Conservation (phyloP, 1,140 invertebrate genomes). For the Asbolus verrucosus region DNA sequence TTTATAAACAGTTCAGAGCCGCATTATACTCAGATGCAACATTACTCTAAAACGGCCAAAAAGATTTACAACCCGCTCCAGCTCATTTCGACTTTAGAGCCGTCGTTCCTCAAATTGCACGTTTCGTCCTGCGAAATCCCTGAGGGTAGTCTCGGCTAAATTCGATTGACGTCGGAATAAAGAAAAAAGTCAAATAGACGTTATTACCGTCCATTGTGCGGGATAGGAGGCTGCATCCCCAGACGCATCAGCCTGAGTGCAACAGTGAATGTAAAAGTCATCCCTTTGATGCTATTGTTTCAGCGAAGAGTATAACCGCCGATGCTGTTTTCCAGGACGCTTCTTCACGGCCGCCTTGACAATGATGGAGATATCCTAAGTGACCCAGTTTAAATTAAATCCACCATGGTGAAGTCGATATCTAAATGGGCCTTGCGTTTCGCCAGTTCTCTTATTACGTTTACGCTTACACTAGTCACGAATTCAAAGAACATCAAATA, state of each 20-base stretch:
- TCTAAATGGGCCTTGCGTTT: slow-evolving; percentile 6
- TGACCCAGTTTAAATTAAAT: slow-evolving; percentile 39
- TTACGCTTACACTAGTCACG: slow-evolving; percentile 34
- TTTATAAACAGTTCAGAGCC: slow-evolving; percentile 12
- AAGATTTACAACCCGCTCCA: no score
- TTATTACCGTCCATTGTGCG: slow-evolving; percentile 4
- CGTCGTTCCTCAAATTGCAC: not conserved
- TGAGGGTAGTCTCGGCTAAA: not conserved
- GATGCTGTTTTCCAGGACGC: slow-evolving; percentile 27
- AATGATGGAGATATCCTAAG: slow-evolving; percentile 6
- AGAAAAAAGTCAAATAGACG: slow-evolving; percentile 17
- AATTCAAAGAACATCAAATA: slow-evolving; percentile 26
- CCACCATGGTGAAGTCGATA: slow-evolving; percentile 15
- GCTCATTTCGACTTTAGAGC: slow-evolving; percentile 1
- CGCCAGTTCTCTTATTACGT: slow-evolving; percentile 4
- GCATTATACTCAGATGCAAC: slow-evolving; percentile 7
- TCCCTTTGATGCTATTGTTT: slow-evolving; percentile 7
- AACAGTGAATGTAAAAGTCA: not conserved
- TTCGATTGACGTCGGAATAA: not conserved
- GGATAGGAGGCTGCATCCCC: no score
- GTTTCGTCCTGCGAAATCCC: not conserved
- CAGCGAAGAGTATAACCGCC: slow-evolving; percentile 7
- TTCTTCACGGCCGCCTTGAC: slow-evolving; percentile 20
- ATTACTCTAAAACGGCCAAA: not conserved
- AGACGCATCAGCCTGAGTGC: not conserved